A percentile compares a stretch with the other conserved stretches of the same genome.
Evolutionary conservation across 2,113 vertebrate species (phyloP).

Genomic region (Suricata suricatta): DNA sequence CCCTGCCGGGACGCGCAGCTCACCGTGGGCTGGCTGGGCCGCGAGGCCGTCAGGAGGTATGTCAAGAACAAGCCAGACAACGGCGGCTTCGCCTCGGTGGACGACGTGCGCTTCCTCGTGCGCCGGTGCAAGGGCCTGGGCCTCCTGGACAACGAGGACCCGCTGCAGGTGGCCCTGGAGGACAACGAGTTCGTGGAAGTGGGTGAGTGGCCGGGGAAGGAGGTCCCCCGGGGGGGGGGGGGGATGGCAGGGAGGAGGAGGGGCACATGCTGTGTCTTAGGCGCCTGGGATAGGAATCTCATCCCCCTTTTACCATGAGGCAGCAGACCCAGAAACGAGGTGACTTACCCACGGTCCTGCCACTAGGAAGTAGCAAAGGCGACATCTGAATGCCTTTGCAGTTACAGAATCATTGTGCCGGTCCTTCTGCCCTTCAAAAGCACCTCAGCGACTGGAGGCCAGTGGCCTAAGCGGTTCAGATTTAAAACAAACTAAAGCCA

Average conservation of each 20-base stretch:
- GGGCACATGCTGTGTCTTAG: accelerated
- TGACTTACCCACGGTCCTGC: neutral
- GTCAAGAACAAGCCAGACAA: conserved; percentile 97
- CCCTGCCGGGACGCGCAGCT: conserved; percentile 87
- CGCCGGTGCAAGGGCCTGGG: conserved; percentile 94
- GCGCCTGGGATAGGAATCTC: too few relatives aligned
- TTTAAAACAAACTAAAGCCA: neutral
- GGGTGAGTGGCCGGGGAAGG: conserved; percentile 85
- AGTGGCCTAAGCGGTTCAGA: neutral
- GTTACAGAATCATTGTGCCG: neutral
- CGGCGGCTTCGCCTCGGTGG: conserved; percentile 89
- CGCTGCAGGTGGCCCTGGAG: conserved; percentile 91
- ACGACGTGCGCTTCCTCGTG: conserved; percentile 89
- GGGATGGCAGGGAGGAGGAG: too few relatives aligned
- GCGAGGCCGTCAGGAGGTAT: conserved; percentile 94
- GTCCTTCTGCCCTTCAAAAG: neutral
- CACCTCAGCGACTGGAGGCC: neutral
- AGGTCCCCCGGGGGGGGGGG: neutral
- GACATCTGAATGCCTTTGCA: neutral
- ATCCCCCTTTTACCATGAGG: neutral
- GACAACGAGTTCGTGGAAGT: conserved; percentile 99
- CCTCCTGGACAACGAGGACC: conserved; percentile 93
- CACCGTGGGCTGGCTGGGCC: conserved; percentile 91
- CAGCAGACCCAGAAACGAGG: neutral
- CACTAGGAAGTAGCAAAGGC: neutral